Percentiles rank a stretch among this genome's conserved stretches.
These are phyloP conservation scores for Drosophila lacteicornis DNA, from an alignment of 1,140 invertebrate genomes.

Conservation along the genomic window DNA sequence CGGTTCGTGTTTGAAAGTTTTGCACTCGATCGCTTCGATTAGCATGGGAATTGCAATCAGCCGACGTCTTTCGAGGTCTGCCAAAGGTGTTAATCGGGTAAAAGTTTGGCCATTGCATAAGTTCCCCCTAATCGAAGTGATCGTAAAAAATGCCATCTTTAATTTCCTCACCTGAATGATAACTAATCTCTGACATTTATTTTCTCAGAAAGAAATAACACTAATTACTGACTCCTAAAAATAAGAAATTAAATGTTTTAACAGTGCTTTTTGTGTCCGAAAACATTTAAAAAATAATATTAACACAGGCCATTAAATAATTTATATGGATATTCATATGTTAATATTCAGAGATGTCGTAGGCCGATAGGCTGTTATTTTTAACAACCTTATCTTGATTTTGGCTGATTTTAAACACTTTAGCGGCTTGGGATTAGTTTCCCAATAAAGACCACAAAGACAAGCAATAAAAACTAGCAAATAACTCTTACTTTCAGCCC, in stretches of 20 bases:
- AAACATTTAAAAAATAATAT: not conserved
- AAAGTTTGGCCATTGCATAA: conserved; percentile 40
- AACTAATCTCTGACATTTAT: conserved; percentile 4
- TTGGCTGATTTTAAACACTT: not conserved
- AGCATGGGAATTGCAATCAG: conserved; percentile 53
- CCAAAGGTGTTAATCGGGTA: conserved; percentile 46
- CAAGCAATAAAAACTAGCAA: not conserved
- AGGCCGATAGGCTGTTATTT: not conserved
- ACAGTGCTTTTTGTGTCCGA: too few species aligned
- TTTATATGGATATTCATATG: conserved; percentile 16
- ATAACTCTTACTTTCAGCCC: conserved; percentile 21
- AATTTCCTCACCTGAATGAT: conserved; percentile 4
- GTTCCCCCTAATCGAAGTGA: not conserved
- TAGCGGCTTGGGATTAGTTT: not conserved
- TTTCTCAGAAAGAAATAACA: not conserved
- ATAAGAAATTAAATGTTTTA: not conserved
- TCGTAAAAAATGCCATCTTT: conserved; percentile 13
- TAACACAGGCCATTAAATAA: not conserved
- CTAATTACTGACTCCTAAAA: not conserved
- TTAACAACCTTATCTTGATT: conserved; percentile 1
- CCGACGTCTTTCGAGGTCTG: conserved; percentile 17
- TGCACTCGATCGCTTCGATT: conserved; percentile 48
- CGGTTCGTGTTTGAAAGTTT: conserved; percentile 51
- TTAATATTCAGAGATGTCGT: not conserved
- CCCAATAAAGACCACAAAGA: not conserved